Evolutionary conservation across 2,797 vertebrate genomes (phyloP).

Genomic region (Hyperoplus lanceolatus): DNA sequence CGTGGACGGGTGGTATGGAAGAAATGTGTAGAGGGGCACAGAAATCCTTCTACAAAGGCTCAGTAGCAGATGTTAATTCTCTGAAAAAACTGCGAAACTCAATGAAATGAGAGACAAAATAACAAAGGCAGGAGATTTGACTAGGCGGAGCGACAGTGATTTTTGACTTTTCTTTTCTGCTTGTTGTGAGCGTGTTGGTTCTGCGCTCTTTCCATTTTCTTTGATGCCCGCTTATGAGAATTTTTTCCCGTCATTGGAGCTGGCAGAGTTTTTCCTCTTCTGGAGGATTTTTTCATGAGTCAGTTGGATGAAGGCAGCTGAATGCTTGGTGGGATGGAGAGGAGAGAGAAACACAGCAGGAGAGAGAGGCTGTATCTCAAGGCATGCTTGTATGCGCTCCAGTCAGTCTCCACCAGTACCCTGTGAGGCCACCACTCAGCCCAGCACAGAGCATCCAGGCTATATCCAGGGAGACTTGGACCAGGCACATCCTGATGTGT

Average conservation of each 20-base stretch:
- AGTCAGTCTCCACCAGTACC: conserved; percentile 70
- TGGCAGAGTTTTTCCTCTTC: conserved; percentile 71
- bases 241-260: conserved; percentile 60
- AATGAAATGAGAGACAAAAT: conserved; percentile 73
- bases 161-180: conserved; percentile 74
- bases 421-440: conserved; percentile 78
- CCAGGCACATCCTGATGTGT: conserved; percentile 56
- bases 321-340: conserved; percentile 67
- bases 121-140: conserved; percentile 67
- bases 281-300: conserved; percentile 75
- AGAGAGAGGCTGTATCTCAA: conserved; percentile 75
- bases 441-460: conserved; percentile 53
- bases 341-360: conserved; percentile 64
- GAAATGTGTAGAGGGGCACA: conserved; percentile 73
- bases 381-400: conserved; percentile 67
- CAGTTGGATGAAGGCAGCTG: conserved; percentile 73
- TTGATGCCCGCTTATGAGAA: conserved; percentile 71
- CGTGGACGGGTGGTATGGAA: conserved; percentile 68
- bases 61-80: conserved; percentile 79
- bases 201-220: conserved; percentile 48
- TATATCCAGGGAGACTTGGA: conserved; percentile 60
- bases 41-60: conserved; percentile 80
- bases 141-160: conserved; percentile 54
- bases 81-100: conserved; percentile 78
- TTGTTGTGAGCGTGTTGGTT: conserved; percentile 64